Percentiles rank a stretch among this genome's conserved stretches.
Conservation (phyloP, 1,140 invertebrate species). For the Holcopasites calliopsidis region DNA sequence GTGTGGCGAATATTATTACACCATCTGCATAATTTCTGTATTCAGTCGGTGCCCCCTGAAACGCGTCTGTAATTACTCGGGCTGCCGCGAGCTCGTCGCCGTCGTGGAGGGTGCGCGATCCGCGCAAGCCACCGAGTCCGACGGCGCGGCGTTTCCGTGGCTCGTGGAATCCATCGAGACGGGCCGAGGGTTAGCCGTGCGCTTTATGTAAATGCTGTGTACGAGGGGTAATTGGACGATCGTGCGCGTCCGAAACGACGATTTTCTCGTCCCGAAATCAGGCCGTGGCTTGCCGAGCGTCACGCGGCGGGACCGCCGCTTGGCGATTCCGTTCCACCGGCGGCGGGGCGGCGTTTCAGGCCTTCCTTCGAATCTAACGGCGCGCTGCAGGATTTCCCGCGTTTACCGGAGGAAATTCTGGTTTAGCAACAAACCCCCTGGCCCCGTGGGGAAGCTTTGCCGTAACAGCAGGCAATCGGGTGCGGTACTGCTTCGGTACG, state of each 20-base stretch:
- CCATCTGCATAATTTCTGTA: conserved; percentile 77
- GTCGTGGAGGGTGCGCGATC: conserved; percentile 59
- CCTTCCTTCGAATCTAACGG: not conserved
- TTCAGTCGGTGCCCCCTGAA: conserved; percentile 74
- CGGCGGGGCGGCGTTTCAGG: not conserved
- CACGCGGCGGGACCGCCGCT: not conserved
- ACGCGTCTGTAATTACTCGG: conserved; percentile 77
- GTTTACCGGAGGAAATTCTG: not conserved
- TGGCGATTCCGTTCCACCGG: not conserved
- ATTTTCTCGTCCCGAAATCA: conserved; percentile 45
- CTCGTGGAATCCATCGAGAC: conserved; percentile 37
- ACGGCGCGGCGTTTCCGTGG: conserved; percentile 5
- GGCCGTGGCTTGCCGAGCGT: conserved; percentile 4
- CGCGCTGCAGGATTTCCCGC: not conserved
- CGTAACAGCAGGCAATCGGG: not conserved
- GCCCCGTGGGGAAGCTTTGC: not conserved
- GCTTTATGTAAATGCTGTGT: conserved; percentile 72
- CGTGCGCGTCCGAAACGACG: conserved; percentile 51
- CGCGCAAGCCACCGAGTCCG: conserved; percentile 2
- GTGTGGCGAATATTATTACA: conserved; percentile 77
- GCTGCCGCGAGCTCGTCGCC: conserved; percentile 68
- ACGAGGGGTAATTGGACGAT: conserved; percentile 73
- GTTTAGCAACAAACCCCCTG: not conserved
- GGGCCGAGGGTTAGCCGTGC: conserved; percentile 58
- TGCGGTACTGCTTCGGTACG: not conserved